Evolutionary conservation across 2,113 vertebrate species (phyloP).

Genomic region (Gallinago undulata): DNA sequence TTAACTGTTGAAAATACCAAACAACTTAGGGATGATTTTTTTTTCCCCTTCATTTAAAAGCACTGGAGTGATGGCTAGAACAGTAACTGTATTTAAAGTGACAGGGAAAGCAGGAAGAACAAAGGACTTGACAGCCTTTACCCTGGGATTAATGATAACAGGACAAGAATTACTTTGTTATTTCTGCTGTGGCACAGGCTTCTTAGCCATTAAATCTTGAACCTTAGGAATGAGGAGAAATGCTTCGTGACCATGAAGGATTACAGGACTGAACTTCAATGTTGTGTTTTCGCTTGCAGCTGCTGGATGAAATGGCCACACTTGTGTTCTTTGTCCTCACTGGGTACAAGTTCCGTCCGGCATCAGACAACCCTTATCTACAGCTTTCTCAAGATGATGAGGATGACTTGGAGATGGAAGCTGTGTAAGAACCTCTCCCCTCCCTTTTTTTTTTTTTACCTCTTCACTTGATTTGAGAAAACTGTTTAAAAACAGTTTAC

Average conservation of each 20-base stretch:
- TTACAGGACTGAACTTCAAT: not conserved
- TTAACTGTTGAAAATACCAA: not conserved
- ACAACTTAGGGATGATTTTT: not conserved
- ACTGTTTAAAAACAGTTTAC: not conserved
- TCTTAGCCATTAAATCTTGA: slow-evolving; percentile 11
- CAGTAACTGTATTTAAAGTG: not conserved
- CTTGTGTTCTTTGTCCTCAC: slow-evolving; percentile 87
- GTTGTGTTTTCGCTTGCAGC: slow-evolving; percentile 60
- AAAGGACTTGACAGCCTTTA: slow-evolving; percentile 6
- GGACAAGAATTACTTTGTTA: not conserved
- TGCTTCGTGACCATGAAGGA: not conserved
- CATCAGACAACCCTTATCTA: slow-evolving; percentile 86
- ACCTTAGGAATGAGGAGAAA: not conserved
- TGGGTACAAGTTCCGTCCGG: slow-evolving; percentile 86
- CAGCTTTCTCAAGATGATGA: slow-evolving; percentile 86
- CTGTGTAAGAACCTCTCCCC: slow-evolving; percentile 76
- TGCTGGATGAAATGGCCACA: slow-evolving; percentile 85
- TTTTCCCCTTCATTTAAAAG: not conserved
- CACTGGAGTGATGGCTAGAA: not conserved
- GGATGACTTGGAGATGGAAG: slow-evolving; percentile 86
- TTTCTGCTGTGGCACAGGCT: not conserved
- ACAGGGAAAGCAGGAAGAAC: not conserved
- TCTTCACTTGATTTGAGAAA: not conserved
- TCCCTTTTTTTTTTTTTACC: not conserved
- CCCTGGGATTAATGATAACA: not conserved